Percentiles rank a stretch among this genome's conserved stretches.
These are phyloP conservation scores for Esox niger DNA, from an alignment of 2,113 vertebrate genomes.

Conservation along the genomic window DNA sequence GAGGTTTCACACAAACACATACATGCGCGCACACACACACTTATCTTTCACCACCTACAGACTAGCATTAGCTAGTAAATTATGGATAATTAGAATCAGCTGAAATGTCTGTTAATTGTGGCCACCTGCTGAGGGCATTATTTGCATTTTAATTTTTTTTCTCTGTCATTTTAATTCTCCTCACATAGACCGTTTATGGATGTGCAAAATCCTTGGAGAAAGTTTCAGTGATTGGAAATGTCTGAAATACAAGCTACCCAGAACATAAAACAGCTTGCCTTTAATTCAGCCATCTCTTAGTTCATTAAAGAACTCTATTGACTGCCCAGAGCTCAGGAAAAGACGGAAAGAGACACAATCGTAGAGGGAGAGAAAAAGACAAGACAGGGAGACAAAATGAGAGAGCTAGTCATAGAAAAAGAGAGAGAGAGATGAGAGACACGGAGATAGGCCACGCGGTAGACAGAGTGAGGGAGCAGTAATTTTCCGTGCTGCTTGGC, in stretches of 20 bases:
- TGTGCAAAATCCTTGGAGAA: neutral
- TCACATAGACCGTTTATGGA: neutral
- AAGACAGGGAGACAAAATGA: neutral
- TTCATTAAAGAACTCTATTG: neutral
- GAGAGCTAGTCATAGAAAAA: constrained; percentile 20
- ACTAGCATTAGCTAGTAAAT: constrained; percentile 70
- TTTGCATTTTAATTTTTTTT: constrained; percentile 69
- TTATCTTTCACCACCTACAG: constrained; percentile 40
- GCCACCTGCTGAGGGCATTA: constrained; percentile 78
- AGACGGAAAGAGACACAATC: constrained; percentile 37
- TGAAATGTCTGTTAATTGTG: constrained; percentile 82
- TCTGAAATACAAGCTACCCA: neutral
- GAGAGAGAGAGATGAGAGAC: neutral
- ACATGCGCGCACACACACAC: constrained; percentile 29
- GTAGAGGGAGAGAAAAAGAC: constrained; percentile 24
- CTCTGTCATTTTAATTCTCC: no score
- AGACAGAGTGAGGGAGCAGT: constrained; percentile 19
- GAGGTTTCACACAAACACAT: neutral
- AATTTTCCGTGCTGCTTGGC: constrained; percentile 39
- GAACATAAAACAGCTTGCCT: neutral
- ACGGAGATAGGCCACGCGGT: constrained; percentile 12
- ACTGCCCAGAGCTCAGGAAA: constrained; percentile 5
- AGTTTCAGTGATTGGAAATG: neutral
- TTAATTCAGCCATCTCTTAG: neutral
- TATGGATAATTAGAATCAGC: constrained; percentile 74